Evolutionary conservation across 1,140 invertebrate genomes (phyloP).

Genomic region (Apolygus lucorum): DNA sequence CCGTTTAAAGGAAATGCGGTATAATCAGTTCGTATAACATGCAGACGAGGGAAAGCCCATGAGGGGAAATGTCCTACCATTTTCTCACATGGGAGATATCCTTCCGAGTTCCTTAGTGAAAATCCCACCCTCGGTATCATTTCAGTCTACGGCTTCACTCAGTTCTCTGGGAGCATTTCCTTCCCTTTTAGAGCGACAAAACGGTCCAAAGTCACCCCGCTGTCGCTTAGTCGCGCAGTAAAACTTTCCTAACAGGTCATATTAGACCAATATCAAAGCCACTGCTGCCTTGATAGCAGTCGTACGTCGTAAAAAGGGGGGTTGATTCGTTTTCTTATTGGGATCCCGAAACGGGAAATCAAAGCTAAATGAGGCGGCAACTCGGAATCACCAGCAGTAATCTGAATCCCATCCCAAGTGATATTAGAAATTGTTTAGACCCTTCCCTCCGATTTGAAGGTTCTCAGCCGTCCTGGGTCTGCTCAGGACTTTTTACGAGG

Average conservation of each 20-base stretch:
- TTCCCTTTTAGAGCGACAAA: not conserved
- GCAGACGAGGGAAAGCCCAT: not conserved
- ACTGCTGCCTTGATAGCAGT: not conserved
- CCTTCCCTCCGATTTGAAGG: not conserved
- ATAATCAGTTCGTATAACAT: not conserved
- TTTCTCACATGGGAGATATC: not conserved
- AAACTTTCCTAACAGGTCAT: conserved; percentile 18
- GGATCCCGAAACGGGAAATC: not conserved
- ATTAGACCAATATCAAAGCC: conserved; percentile 17
- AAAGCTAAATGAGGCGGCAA: conserved; percentile 11
- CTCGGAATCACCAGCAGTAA: not conserved
- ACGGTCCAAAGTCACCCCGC: not conserved
- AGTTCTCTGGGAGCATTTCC: not conserved
- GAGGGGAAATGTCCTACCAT: not conserved
- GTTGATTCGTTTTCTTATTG: not conserved
- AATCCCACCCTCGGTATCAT: not conserved
- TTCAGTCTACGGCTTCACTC: not conserved
- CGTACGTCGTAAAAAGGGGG: not conserved
- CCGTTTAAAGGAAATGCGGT: not conserved
- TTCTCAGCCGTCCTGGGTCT: not conserved
- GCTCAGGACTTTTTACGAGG: conserved; percentile 2
- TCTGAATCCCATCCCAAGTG: conserved; percentile 6
- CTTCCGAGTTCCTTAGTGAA: too few relatives aligned
- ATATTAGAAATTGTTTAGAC: not conserved
- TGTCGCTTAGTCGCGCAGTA: not conserved